A percentile compares a stretch with the other conserved stretches of the same genome.
Evolutionary conservation across 2,888 invertebrate species (phyloP).

Genomic region (Perithous albicinctus): DNA sequence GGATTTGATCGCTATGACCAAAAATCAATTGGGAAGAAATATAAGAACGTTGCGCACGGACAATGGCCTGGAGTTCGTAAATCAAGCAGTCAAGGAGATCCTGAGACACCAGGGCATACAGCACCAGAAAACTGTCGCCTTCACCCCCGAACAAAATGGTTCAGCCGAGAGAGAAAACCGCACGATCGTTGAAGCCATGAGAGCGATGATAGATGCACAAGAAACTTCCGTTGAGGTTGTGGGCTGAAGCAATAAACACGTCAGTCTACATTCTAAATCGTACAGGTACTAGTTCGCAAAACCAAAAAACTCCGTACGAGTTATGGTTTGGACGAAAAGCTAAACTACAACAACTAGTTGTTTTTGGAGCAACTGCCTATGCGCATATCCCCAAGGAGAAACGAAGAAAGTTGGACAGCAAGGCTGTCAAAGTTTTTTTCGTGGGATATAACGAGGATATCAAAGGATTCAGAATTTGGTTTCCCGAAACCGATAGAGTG

Average conservation of each 20-base stretch:
- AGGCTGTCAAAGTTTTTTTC: constrained; percentile 16
- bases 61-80: not conserved
- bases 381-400: not conserved
- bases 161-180: constrained; percentile 68
- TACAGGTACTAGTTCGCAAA: constrained; percentile 15
- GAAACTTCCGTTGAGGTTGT: constrained; percentile 30
- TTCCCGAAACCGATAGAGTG: constrained; percentile 19
- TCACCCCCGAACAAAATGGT: constrained; percentile 68
- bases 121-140: not conserved
- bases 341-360: not conserved
- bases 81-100: not conserved
- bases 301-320: not conserved
- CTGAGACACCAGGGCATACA: not conserved
- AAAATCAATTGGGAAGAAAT: constrained; percentile 44
- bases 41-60: too few species aligned
- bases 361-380: not conserved
- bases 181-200: constrained; percentile 67
- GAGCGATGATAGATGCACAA: constrained; percentile 63
- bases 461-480: constrained; percentile 37
- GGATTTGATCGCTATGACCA: constrained; percentile 52
- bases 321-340: not conserved
- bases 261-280: constrained; percentile 38
- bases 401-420: not conserved
- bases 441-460: constrained; percentile 34
- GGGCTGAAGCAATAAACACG: constrained; percentile 47